Evolutionary conservation across 2,113 vertebrate genomes (phyloP), one percentile per base, ranked within the genome.

Genomic region (Poeciliopsis prolifica): DNA sequence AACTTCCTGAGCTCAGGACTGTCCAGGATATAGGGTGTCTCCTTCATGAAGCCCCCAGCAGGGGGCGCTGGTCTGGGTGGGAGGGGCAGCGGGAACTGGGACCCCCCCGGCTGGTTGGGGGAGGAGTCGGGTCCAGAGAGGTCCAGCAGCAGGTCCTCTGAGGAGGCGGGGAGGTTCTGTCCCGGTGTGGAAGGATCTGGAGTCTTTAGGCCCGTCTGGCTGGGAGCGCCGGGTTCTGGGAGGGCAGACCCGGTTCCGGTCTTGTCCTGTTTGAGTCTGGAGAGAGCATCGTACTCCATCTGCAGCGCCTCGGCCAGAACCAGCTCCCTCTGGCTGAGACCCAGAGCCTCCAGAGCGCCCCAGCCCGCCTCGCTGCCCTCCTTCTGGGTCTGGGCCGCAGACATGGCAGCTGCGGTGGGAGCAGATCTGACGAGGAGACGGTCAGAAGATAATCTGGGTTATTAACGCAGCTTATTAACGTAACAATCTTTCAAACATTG

Each of bases 271-370:
- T 94, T 95, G 70, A 96, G 95, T 13, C 94, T 94, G 58, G 97
- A 96, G 0, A 99, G 88, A 0, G 97, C 97, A 0, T 99, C 98
- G 0, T 98, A 99, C 48, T 99, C 98, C 98, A 99, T 99, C 93
- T 99, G 98, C 89, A 99, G 88, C 24, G 98, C 98, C 82, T 99
- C 98, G 0, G 98, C 98, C 94, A 99, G 90, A 1, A 97, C 97
- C 93, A 99, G 94, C 92, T 99, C 98, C 89, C 94, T 96, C 42
- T 91, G 95, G 65, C 96, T 98, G 81, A 99, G 95, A 31, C 97
- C 98, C 91, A 98, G 94, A 0, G 95, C 93, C 87, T 98, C 97
- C 94, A 97, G 90, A 11, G 95, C 94, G 60, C 95, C 87, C 97
- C 97, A 98, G 63, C 92, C 95, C 30, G 78, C 85, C 76, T 97